Conservation (phyloP, 2,797 vertebrate genomes). For the Hydrophis major region DNA sequence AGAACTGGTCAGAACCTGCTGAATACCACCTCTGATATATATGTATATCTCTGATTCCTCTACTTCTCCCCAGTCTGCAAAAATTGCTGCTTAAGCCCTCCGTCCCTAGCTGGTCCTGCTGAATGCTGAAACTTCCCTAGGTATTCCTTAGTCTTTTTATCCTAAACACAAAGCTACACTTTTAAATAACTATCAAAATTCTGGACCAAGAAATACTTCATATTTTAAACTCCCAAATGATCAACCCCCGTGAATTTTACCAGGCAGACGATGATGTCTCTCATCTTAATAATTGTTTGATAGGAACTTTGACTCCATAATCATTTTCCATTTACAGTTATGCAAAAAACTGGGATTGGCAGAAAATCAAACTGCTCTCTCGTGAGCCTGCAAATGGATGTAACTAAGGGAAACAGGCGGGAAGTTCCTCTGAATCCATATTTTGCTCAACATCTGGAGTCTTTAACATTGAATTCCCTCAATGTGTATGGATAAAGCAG, state of each 20-base stretch:
- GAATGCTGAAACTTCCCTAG: neutral
- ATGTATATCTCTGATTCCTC: neutral
- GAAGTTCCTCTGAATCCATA: constrained; percentile 40
- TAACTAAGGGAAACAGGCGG: constrained; percentile 55
- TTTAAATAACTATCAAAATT: neutral
- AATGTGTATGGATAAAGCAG: constrained; percentile 51
- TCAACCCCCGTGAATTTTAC: constrained; percentile 27
- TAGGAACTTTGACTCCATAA: constrained; percentile 31
- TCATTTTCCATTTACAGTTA: neutral
- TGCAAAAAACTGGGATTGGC: constrained; percentile 49
- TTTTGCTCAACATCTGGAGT: constrained; percentile 56
- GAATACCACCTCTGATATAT: too few relatives aligned
- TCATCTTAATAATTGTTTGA: constrained; percentile 23
- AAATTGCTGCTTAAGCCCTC: neutral
- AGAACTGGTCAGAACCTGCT: too few relatives aligned
- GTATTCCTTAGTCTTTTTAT: neutral
- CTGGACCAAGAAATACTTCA: neutral
- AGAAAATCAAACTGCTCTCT: constrained; percentile 54
- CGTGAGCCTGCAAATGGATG: constrained; percentile 58
- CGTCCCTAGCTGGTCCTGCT: neutral
- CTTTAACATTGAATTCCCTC: constrained; percentile 49
- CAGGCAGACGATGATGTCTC: neutral
- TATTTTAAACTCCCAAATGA: neutral
- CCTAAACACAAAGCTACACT: neutral
- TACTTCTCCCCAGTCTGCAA: neutral